Evolutionary conservation across 1,140 invertebrate genomes (phyloP), one percentile per base, ranked within the genome.

Genomic region (Brachionus angularis): DNA sequence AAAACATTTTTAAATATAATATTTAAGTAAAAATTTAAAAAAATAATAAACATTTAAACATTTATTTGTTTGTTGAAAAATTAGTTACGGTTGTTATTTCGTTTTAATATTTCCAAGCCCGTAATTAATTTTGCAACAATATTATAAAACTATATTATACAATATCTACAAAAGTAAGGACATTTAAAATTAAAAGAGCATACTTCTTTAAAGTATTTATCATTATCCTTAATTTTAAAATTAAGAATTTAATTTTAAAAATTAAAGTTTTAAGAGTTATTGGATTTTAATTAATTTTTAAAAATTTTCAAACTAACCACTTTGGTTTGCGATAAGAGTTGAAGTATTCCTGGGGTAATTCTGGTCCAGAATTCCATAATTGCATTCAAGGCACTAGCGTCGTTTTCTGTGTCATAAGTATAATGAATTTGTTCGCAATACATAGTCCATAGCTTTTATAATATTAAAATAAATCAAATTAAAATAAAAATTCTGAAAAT

Each of bases 301-400:
- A 3, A 61, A 25, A 44, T 33, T 33, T 14, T 25, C n/a, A 14
- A 14, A 81, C 86, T 85, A 79, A 94, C 90, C 74, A 90, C 86
- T 87, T 93, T 95, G 5, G 92, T 94, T 78, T 93, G 89, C 14
- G 91, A 89, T 7, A 98, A 86, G 25, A 98, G 83, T 80, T 97
- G 91, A 33, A 98, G 81, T 72, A 99, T 89, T 62, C 89, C 90
- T 0, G 93, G 95, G 18, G 95, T 97, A 1, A 98, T 89, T 83
- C 96, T 93, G 4, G 89, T 89, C 96, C 96, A 99, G 84, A 98
- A 98, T 81, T 98, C 95, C 75, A 96, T 87, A n/a, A 97, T 84
- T 74, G 93, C 89, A 27, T 75, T 73, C 3, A 72, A 33, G 10
- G 52, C 70, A 58, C 74, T 77, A 85, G 86, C 76, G 18, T 67